Conservation (phyloP, 1,140 invertebrate genomes). For the Goniozus legneri region DNA sequence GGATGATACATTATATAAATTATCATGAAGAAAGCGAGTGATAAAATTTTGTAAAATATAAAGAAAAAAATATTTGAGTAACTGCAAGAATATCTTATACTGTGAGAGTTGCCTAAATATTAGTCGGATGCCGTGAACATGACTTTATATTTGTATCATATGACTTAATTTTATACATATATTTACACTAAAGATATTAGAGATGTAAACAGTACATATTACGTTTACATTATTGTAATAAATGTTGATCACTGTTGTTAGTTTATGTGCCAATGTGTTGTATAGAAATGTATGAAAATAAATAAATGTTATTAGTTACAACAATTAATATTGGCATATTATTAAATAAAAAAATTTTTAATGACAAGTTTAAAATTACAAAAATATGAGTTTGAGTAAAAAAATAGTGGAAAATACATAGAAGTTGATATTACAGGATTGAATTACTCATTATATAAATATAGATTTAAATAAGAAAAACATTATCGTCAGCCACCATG, state of each 20-base stretch:
- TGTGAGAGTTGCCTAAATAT: conserved; percentile 27
- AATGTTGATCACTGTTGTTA: conserved; percentile 47
- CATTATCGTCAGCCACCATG: conserved; percentile 83
- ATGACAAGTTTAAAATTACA: conserved; percentile 2
- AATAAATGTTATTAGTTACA: conserved; percentile 42
- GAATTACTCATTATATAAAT: conserved; percentile 2
- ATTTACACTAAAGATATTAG: conserved; percentile 22
- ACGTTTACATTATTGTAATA: conserved; percentile 38
- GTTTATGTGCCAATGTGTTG: conserved; percentile 42
- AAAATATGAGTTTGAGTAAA: not conserved
- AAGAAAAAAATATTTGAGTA: too few species aligned
- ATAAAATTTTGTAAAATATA: too few species aligned
- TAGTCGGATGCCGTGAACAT: conserved; percentile 21
- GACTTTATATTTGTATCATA: conserved; percentile 25
- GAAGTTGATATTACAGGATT: not conserved
- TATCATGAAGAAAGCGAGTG: too few species aligned
- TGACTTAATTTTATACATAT: conserved; percentile 31
- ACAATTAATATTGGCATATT: conserved; percentile 15
- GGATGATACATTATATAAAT: too few species aligned
- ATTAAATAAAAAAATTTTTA: not conserved
- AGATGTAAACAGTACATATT: conserved; percentile 24
- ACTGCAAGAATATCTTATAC: too few species aligned
- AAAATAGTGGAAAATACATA: not conserved
- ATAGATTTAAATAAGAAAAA: conserved; percentile 69
- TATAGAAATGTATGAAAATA: conserved; percentile 29